Evolutionary conservation across 1,140 invertebrate genomes (phyloP).

Genomic region (Trinorchestia longiramus): DNA sequence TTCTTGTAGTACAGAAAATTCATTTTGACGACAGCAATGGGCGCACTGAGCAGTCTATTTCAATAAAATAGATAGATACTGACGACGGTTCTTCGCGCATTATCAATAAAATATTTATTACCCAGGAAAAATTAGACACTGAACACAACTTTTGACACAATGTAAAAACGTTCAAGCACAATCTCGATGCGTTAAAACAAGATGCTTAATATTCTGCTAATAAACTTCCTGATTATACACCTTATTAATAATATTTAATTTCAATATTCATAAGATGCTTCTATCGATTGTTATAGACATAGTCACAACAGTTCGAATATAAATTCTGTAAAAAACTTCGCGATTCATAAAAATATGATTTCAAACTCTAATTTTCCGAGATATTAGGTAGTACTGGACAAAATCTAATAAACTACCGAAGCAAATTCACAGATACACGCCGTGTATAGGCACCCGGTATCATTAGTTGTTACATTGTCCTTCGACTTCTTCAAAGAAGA

Average conservation of each 20-base stretch:
- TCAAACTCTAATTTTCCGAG: background rate
- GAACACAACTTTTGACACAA: background rate
- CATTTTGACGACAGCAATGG: background rate
- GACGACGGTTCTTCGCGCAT: background rate
- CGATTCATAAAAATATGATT: background rate
- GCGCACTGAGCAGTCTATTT: background rate
- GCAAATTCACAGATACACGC: too few relatives aligned
- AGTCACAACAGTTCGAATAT: background rate
- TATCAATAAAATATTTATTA: background rate
- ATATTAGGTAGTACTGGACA: too few relatives aligned
- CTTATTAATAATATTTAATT: too few relatives aligned
- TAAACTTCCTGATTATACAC: background rate
- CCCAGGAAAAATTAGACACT: background rate
- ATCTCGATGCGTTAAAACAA: background rate
- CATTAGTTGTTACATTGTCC: too few relatives aligned
- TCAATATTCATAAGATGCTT: too few relatives aligned
- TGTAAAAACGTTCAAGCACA: background rate
- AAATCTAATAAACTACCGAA: too few relatives aligned
- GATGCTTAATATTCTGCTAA: background rate
- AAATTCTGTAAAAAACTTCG: background rate
- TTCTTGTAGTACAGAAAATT: conserved; percentile 45
- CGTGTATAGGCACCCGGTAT: too few relatives aligned
- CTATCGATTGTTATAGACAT: background rate
- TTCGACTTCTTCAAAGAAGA: background rate
- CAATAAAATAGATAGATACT: background rate